Conservation (phyloP, 1,140 invertebrate genomes). For the Sarcophaga peregrina region DNA sequence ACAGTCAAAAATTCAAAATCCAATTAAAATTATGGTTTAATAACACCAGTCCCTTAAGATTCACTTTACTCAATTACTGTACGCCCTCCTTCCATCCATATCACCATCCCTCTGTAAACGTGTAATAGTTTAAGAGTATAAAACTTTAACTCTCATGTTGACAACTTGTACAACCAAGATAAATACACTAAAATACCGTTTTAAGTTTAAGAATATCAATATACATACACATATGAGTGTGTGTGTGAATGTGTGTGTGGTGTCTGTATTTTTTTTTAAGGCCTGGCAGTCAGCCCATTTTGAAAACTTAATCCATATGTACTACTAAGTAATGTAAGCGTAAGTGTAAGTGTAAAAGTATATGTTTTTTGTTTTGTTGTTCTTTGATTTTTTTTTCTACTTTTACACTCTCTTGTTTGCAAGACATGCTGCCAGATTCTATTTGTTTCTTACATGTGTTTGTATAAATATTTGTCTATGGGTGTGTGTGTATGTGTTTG, state of each 20-base stretch:
- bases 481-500: not conserved
- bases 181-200: not conserved
- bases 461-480: not conserved
- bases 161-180: not conserved
- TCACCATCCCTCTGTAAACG: too few species aligned
- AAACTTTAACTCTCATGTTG: not conserved
- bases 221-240: not conserved
- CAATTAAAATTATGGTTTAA: too few species aligned
- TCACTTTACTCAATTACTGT: too few species aligned
- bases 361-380: not conserved
- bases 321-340: not conserved
- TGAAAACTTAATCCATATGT: not conserved
- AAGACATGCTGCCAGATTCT: not conserved
- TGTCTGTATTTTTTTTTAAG: not conserved
- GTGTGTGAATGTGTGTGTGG: not conserved
- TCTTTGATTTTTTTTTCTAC: not conserved
- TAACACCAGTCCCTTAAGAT: too few species aligned
- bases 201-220: not conserved
- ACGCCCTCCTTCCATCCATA: too few species aligned
- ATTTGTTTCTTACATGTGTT: not conserved
- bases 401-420: not conserved
- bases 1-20: too few species aligned
- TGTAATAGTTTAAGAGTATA: too few species aligned
- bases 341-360: not conserved
- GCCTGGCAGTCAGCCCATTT: conserved; percentile 23